Evolutionary conservation across 2,113 vertebrate genomes (phyloP), one percentile per base, ranked within the genome.

Genomic region (Cardinalis cardinalis): DNA sequence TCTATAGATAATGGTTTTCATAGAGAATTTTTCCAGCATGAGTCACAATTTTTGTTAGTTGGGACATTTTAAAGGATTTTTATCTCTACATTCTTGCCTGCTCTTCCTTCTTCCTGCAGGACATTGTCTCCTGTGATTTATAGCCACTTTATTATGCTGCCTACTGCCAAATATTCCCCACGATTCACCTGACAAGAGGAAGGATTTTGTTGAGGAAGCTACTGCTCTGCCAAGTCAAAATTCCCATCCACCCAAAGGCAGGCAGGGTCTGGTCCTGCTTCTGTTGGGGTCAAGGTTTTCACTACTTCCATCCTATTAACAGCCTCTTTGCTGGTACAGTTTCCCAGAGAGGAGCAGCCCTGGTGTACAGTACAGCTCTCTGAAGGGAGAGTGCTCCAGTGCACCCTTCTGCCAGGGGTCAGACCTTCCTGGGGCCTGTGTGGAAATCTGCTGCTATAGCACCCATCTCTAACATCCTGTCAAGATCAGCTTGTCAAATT

Each of bases 51-150:
- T 84, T 75, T 85, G 44, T 95, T 60, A 72, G 48, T 70, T 87
- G 46, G 69, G 48, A 59, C 55, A 85, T 91, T 91, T 59, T 49
- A 91, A 78, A 87, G 64, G 46, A 24, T 53, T 86, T 89, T 95
- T 92, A 91, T 95, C 94, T 91, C 84, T 75, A 14, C 32, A 14
- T 88, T 92, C 64, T 89, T 95, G 55, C 26, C 56, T 79, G 48
- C 43, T 71, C 68, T 92, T 95, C 91, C 85, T 79, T 96, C 94
- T 88, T 95, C 79, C 78, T 95, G 38, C 69, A 87, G 91, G 84
- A 90, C 74, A 64, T 94, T 87, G 84, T 92, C 90, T 92, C 55
- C 46, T 12, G 10, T 92, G 87, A 95, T 95, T 92, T 93, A 89
- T 79, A 66, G 36, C 28, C 44, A 36, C 69, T 92, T 95, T 34